Conservation (phyloP, 2,888 invertebrate genomes). For the Lissocephala sabroskyi region DNA sequence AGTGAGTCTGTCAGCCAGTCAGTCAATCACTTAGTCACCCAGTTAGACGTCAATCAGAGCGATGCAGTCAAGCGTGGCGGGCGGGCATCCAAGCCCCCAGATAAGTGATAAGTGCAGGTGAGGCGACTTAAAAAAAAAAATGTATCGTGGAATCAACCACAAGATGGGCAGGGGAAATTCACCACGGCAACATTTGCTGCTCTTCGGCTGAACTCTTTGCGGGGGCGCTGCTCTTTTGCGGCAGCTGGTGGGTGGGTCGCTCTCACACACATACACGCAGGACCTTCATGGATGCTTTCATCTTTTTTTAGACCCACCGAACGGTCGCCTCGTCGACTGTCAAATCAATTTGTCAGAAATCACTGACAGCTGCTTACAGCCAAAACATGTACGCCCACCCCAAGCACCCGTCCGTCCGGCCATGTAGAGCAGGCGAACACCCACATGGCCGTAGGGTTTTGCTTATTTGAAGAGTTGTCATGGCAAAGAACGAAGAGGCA, state of each 20-base stretch:
- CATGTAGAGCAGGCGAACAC: constrained; percentile 2
- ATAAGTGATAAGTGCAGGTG: constrained; percentile 17
- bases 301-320: constrained; percentile 1
- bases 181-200: constrained; percentile 1
- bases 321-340: constrained; percentile 58
- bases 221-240: not conserved
- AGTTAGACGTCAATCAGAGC: not conserved
- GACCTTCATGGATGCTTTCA: constrained; percentile 1
- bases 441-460: constrained; percentile 2
- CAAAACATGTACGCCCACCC: constrained; percentile 41
- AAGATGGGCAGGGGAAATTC: not conserved
- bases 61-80: constrained; percentile 34
- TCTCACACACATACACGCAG: constrained; percentile 15
- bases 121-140: not conserved
- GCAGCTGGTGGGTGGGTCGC: constrained; percentile 1
- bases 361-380: constrained; percentile 68
- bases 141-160: not conserved
- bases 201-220: constrained; percentile 5
- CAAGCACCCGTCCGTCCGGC: not conserved
- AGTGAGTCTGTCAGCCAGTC: constrained; percentile 5
- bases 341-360: constrained; percentile 70
- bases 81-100: constrained; percentile 16
- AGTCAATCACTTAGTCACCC: constrained; percentile 22
- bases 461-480: constrained; percentile 55
- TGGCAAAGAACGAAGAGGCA: constrained; percentile 20